These are phyloP conservation scores for Drosophila miranda DNA, from an alignment of 1,140 invertebrate genomes.

Conservation along the genomic window DNA sequence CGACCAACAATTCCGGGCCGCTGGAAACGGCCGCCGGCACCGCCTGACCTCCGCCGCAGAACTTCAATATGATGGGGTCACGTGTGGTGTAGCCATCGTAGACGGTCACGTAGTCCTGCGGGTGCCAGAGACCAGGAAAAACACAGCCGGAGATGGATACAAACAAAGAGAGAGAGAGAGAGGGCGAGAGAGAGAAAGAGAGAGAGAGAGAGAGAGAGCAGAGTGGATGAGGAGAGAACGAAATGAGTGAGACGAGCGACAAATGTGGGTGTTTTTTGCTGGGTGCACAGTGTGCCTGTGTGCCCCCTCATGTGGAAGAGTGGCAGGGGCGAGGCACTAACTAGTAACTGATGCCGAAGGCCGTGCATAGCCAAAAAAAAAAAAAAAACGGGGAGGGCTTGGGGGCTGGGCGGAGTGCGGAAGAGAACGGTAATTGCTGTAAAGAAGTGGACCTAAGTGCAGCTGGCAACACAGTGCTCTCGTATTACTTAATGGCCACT, in stretches of 20 bases:
- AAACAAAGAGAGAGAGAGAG: slow-evolving; percentile 9
- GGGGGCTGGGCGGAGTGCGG: slow-evolving; percentile 21
- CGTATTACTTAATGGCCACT: slow-evolving; percentile 68
- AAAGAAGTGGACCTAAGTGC: slow-evolving; percentile 54
- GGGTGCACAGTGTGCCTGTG: too few relatives aligned
- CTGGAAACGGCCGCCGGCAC: slow-evolving; percentile 92
- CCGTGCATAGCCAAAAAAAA: slow-evolving; percentile 24
- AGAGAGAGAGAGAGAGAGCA: slow-evolving; percentile 28
- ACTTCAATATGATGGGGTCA: slow-evolving; percentile 93
- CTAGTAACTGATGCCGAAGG: slow-evolving; percentile 42
- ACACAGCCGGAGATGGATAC: slow-evolving; percentile 1
- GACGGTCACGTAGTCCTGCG: slow-evolving; percentile 92
- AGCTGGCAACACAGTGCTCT: slow-evolving; percentile 52
- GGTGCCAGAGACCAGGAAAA: slow-evolving; percentile 21
- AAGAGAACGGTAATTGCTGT: slow-evolving; percentile 48
- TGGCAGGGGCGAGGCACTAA: too few relatives aligned
- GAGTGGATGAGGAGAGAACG: slow-evolving; percentile 71
- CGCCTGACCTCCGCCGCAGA: slow-evolving; percentile 92
- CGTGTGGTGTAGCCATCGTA: slow-evolving; percentile 95
- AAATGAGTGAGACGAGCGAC: slow-evolving; percentile 69
- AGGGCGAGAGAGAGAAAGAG: slow-evolving; percentile 12
- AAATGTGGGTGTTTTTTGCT: slow-evolving; percentile 57
- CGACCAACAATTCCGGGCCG: slow-evolving; percentile 92
- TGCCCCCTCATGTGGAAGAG: too few relatives aligned
- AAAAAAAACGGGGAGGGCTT: background rate